Base-by-base conservation (phyloP, 2,888 invertebrate species). In the Folsomia candida region DNA sequence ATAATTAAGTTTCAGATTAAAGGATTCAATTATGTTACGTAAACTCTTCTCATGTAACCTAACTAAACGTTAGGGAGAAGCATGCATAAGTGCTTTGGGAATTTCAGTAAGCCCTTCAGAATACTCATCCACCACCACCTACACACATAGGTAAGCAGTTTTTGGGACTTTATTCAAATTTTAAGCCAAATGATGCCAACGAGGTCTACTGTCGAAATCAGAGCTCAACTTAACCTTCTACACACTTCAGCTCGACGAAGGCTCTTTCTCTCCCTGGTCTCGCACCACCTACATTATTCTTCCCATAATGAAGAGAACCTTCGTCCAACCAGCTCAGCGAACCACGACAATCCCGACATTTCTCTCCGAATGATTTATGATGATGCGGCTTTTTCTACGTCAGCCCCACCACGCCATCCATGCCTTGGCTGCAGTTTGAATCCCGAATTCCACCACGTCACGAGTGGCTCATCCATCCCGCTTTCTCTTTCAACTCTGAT, bases 311-410 rank as follows among this genome's bases (percentile, higher is more conserved):
- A 37, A 37, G 37, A 37, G 37, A 37, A 37, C 37, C 37, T 37
- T 37, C 37, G 37, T 37, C 14, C 37, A 37, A 37, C 37, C 37
- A 37, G 14, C 37, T 14, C 37, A 37, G 14, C 37, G 37, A 37
- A 54, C 54, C 22, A 54, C 6, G 4, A 11, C 26, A 61, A 26
- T 61, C 61, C 28, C 18, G 61, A 61, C 61, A 61, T 61, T 61
- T 61, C 61, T 28, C 60, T 27, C 6, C 6, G 28, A 29, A 70
- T 54, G 60, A 51, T 37, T 37, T 51, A 68, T 37, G 54, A 62
- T 47, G 37, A 27, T 51, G 68, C 51, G 47, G 51, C 27, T 67
- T 69, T 67, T 54, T 66, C 29, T 51, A 29, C 57, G 25, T 22
- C 54, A 27, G 28, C 57, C n/a, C 37, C 6, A 25, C 6, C 54